phyloP scores from a whole-genome alignment of 2,888 invertebrate species.

The Cremastinae sp. region DNA sequence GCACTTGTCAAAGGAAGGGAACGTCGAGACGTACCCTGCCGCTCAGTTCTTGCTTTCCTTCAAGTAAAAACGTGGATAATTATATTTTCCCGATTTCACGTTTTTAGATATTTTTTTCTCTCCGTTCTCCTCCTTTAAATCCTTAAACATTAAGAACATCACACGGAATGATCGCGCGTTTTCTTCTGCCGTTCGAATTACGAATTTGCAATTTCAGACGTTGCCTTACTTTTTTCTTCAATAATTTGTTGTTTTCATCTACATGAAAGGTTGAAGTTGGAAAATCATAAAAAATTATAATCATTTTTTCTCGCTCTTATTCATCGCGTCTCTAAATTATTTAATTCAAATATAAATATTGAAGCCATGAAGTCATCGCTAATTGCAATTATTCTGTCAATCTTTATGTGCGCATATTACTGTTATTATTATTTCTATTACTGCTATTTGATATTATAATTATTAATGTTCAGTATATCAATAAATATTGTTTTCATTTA shows the following conservation, averaged over 20 bases:
- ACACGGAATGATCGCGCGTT: too few relatives aligned
- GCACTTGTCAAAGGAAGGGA: conserved; percentile 51
- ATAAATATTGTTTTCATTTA: conserved; percentile 59
- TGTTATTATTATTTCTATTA: not conserved
- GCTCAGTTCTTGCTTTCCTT: conserved; percentile 42
- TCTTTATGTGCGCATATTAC: not conserved
- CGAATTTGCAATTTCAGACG: too few relatives aligned
- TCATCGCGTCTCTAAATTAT: too few relatives aligned
- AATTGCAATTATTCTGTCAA: conserved; percentile 9
- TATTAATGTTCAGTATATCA: conserved; percentile 42
- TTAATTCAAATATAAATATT: too few relatives aligned
- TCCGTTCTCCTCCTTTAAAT: conserved; percentile 29
- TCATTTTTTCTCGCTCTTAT: not conserved
- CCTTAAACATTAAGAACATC: conserved; percentile 62
- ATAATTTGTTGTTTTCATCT: too few relatives aligned
- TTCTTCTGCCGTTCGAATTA: too few relatives aligned
- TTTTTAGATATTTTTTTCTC: conserved; percentile 13
- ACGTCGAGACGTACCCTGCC: conserved; percentile 41
- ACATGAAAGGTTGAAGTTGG: too few relatives aligned
- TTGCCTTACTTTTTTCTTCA: too few relatives aligned
- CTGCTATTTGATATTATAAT: conserved; percentile 36
- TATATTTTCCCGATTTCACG: conserved; percentile 51
- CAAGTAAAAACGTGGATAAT: too few relatives aligned
- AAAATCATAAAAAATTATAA: too few relatives aligned
- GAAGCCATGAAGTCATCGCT: conserved; percentile 21